A percentile compares a stretch with the other conserved stretches of the same genome.
Conservation (phyloP, 1,140 invertebrate species). For the Nixonia krombeini region DNA sequence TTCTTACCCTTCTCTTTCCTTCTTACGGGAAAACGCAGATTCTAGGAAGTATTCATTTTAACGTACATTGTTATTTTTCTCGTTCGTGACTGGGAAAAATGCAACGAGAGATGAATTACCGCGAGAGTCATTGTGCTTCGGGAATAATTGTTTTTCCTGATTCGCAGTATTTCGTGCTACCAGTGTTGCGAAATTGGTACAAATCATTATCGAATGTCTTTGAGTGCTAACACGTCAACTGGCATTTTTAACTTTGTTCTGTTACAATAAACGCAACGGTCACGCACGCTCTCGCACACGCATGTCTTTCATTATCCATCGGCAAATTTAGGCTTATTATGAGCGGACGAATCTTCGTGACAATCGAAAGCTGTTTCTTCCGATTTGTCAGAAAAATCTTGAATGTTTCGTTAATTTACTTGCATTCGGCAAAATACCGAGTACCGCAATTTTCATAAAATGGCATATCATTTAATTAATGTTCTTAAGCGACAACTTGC, state of each 20-base stretch:
- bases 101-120: too few species aligned
- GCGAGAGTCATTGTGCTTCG: too few species aligned
- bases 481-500: too few species aligned
- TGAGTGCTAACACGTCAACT: constrained; percentile 7
- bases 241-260: constrained; percentile 30
- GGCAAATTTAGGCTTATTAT: constrained; percentile 35
- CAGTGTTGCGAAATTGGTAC: constrained; percentile 1
- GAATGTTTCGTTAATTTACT: constrained; percentile 5
- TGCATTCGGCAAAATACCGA: too few species aligned
- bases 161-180: neutral
- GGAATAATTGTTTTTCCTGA: too few species aligned
- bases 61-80: too few species aligned
- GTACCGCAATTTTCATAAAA: too few species aligned
- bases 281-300: constrained; percentile 42
- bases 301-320: constrained; percentile 34
- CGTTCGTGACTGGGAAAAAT: too few species aligned
- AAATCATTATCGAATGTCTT: constrained; percentile 23
- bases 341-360: constrained; percentile 22
- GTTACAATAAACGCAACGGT: constrained; percentile 40
- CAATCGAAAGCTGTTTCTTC: constrained; percentile 23
- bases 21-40: too few species aligned
- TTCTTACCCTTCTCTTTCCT: too few species aligned
- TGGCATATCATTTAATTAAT: neutral
- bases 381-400: constrained; percentile 6
- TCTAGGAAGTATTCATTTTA: too few species aligned